Base-by-base conservation (phyloP, 2,113 vertebrate genomes). In the Engystomops pustulosus region DNA sequence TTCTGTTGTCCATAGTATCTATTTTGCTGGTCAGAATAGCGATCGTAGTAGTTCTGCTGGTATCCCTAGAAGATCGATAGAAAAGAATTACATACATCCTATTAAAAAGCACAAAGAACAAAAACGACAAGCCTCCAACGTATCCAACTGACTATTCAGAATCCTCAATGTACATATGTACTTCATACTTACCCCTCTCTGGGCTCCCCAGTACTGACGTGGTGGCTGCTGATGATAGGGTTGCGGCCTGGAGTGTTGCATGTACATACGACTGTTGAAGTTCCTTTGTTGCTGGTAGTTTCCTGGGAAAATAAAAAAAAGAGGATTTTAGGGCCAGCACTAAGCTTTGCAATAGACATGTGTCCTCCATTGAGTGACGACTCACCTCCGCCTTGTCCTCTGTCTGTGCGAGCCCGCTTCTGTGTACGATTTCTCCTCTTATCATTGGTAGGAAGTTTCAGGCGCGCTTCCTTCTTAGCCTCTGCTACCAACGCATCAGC, bases 381-480 rank as follows among this genome's bases (percentile, higher is more conserved):
- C 60, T 62, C 67, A 67, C 77, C 32, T 18, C 18, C 83, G 65
- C 88, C 90, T 53, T 91, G 87, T 65, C 89, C 90, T 68, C 91
- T 85, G 67, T 91, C 90, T 86, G 90, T 88, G 83, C 92, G 88
- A 85, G 90, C 91, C 2, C 91, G 93, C 44, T 90, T 89, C 81
- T 92, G 91, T 0, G 91, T 87, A 25, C 89, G 89, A 82, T 93
- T 95, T 80, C 93, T 93, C 89, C 94, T 94, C 47, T 93, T 93
- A 75, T 93, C 89, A 0, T 92, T 87, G 0, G 94, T 88, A 0
- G 96, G 96, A 53, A 97, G 92, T 71, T 95, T 89, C 44, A 93
- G 93, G 27, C 90, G 90, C 0, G 96, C 95, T 80, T 95, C 89
- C 9, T 95, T 93, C 86, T 95, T 95, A 68, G 94, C 96, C 18